A percentile compares a stretch with the other conserved stretches of the same genome.
Evolutionary conservation across 2,888 invertebrate species (phyloP).

Genomic region (Amiota minor): DNA sequence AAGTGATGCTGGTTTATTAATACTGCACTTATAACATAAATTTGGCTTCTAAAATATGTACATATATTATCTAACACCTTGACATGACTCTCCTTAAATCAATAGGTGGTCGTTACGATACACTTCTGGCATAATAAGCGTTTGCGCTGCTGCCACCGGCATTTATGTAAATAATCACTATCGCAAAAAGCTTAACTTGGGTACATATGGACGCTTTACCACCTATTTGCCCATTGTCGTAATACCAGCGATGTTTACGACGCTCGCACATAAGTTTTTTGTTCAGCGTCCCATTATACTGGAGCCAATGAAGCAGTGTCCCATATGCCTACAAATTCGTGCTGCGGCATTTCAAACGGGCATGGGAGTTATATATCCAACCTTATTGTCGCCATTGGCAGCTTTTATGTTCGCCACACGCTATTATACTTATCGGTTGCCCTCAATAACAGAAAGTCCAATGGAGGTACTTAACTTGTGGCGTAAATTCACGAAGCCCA

Average conservation of each 20-base stretch:
- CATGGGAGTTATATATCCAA: conserved; percentile 77
- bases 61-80: conserved; percentile 40
- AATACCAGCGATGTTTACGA: conserved; percentile 77
- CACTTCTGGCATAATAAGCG: conserved; percentile 75
- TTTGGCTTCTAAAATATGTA: background rate
- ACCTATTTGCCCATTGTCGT: conserved; percentile 78
- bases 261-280: conserved; percentile 76
- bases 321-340: conserved; percentile 79
- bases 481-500: conserved; percentile 76
- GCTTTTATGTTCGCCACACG: conserved; percentile 78
- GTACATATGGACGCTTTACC: conserved; percentile 76
- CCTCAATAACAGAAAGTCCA: conserved; percentile 77
- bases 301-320: conserved; percentile 76
- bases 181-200: conserved; percentile 78
- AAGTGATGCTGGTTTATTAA: conserved; percentile 61
- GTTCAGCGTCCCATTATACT: conserved; percentile 77
- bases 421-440: conserved; percentile 78
- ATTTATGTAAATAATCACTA: conserved; percentile 79
- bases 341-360: conserved; percentile 76
- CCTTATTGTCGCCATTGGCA: conserved; percentile 77
- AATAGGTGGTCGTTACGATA: conserved; percentile 76
- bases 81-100: background rate
- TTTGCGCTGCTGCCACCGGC: conserved; percentile 75
- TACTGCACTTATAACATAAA: background rate
- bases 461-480: conserved; percentile 76